Evolutionary conservation across 2,888 invertebrate species (phyloP).

Genomic region (Drosophila helvetica): DNA sequence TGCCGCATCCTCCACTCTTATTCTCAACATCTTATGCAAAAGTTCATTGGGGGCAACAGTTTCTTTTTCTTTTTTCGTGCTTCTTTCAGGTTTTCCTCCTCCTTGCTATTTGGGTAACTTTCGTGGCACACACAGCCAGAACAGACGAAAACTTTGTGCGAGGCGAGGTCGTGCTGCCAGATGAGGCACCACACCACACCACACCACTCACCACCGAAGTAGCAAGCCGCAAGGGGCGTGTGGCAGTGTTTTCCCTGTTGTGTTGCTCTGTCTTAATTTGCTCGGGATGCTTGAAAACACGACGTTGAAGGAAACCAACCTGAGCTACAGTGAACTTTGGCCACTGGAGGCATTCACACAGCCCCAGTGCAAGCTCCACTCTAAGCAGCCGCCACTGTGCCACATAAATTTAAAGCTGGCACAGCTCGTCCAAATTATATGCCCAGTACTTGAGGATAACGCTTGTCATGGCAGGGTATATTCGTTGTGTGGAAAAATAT

Average conservation of each 20-base stretch:
- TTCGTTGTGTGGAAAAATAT: not conserved
- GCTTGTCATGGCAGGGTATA: not conserved
- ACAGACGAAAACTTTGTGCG: constrained; percentile 43
- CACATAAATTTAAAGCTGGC: constrained; percentile 33
- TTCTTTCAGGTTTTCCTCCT: constrained; percentile 13
- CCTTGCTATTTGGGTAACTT: constrained; percentile 47
- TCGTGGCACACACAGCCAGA: constrained; percentile 24
- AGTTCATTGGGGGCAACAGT: constrained; percentile 54
- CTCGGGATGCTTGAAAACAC: constrained; percentile 21
- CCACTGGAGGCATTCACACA: not conserved
- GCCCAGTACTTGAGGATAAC: not conserved
- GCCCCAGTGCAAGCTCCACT: not conserved
- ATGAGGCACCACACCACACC: constrained; percentile 44
- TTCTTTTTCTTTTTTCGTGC: constrained; percentile 15
- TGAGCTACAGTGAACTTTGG: constrained; percentile 1
- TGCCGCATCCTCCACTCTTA: constrained; percentile 9
- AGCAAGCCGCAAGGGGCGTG: constrained; percentile 18
- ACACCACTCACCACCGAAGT: not conserved
- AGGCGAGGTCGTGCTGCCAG: constrained; percentile 54
- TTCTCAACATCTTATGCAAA: constrained; percentile 50
- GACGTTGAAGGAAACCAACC: constrained; percentile 3
- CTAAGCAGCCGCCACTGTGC: constrained; percentile 5
- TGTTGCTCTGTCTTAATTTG: constrained; percentile 25
- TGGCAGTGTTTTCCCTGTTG: constrained; percentile 12
- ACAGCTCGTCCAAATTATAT: constrained; percentile 24